Evolutionary conservation across 2,888 invertebrate species (phyloP).

Genomic region (Drosophila cognata): DNA sequence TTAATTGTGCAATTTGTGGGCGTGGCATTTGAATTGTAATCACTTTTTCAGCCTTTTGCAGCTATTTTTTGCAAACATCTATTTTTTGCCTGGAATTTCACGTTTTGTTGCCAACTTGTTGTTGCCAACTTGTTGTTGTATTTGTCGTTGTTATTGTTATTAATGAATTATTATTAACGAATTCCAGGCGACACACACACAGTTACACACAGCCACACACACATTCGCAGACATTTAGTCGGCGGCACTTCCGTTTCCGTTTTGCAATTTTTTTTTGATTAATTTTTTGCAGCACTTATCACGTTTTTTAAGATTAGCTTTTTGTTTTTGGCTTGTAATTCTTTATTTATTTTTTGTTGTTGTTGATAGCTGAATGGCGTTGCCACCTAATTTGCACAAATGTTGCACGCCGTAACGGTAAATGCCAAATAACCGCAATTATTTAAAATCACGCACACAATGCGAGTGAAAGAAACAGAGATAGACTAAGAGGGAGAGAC

Average conservation of each 20-base stretch:
- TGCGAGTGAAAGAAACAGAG: neutral
- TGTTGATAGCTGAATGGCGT: conserved; percentile 10
- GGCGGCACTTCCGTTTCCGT: conserved; percentile 52
- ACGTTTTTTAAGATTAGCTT: conserved; percentile 35
- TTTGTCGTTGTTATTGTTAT: conserved; percentile 1
- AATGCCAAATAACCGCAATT: conserved; percentile 13
- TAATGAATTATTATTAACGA: conserved; percentile 11
- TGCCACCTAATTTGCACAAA: conserved; percentile 38
- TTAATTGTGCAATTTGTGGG: conserved; percentile 24
- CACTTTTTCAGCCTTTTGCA: neutral
- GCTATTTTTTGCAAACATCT: neutral
- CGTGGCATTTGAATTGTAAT: conserved; percentile 13
- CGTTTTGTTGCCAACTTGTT: conserved; percentile 1
- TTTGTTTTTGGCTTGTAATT: conserved; percentile 9
- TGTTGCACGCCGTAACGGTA: conserved; percentile 34
- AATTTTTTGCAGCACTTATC: conserved; percentile 23
- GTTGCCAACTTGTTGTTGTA: neutral
- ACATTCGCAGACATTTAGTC: conserved; percentile 24
- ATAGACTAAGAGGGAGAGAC: neutral
- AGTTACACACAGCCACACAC: conserved; percentile 18
- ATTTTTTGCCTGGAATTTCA: conserved; percentile 2
- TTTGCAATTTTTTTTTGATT: conserved; percentile 13
- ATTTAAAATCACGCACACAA: neutral
- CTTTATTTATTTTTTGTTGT: conserved; percentile 5
- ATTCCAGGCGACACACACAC: conserved; percentile 25